These are phyloP conservation scores for Oostethus manadensis DNA, from an alignment of 2,113 vertebrate genomes.

Conservation along the genomic window DNA sequence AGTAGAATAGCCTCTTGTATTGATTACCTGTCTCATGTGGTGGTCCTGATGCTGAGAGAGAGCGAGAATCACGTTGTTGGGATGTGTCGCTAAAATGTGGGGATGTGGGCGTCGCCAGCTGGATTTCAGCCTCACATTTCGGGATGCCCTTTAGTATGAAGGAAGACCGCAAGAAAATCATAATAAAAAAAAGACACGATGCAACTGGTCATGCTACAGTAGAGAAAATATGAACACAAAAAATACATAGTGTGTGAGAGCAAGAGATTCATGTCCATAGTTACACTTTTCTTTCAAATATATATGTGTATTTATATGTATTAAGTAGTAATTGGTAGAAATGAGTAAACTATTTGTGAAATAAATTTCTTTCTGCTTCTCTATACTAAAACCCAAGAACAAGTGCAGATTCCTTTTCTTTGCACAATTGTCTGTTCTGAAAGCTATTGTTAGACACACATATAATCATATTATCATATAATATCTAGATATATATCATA, in stretches of 20 bases:
- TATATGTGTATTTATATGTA: constrained; percentile 58
- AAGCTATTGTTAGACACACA: constrained; percentile 75
- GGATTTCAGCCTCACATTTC: constrained; percentile 61
- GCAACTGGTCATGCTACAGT: constrained; percentile 73
- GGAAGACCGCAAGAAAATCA: constrained; percentile 71
- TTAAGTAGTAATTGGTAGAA: constrained; percentile 72
- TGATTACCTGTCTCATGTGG: constrained; percentile 13
- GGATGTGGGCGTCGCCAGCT: constrained; percentile 46
- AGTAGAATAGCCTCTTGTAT: constrained; percentile 31
- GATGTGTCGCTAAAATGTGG: constrained; percentile 17
- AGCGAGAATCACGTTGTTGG: too few relatives aligned
- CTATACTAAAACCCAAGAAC: constrained; percentile 69
- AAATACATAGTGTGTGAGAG: constrained; percentile 70
- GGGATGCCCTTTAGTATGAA: constrained; percentile 71
- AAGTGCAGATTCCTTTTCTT: constrained; percentile 63
- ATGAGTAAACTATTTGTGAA: constrained; percentile 72
- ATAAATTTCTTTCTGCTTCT: constrained; percentile 63
- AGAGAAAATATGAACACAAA: constrained; percentile 62
- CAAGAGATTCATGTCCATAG: constrained; percentile 71
- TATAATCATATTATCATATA: constrained; percentile 60
- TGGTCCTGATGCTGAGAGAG: constrained; percentile 3
- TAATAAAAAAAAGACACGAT: constrained; percentile 60
- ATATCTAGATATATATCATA: constrained; percentile 58
- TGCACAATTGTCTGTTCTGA: constrained; percentile 67
- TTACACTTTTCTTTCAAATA: constrained; percentile 76